These are phyloP conservation scores for Suricata suricatta DNA, from an alignment of 2,113 vertebrate genomes.

Conservation along the genomic window DNA sequence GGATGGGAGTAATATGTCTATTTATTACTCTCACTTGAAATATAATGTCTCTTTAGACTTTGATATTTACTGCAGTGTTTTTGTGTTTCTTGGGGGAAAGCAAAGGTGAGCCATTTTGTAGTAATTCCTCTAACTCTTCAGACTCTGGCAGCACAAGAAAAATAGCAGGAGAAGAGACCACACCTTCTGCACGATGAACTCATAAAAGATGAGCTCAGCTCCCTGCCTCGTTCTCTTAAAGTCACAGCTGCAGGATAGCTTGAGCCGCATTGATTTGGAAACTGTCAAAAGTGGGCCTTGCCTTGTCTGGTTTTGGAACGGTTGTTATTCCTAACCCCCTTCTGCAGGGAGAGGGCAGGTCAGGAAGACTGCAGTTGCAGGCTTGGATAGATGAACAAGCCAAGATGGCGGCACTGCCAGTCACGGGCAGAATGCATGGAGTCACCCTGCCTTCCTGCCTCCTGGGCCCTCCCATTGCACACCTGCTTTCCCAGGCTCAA, in stretches of 20 bases:
- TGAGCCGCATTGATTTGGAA: not conserved
- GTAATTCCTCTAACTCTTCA: not conserved
- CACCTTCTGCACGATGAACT: not conserved
- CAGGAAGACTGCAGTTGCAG: not conserved
- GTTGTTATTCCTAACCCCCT: not conserved
- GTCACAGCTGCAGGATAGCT: not conserved
- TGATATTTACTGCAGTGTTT: not conserved
- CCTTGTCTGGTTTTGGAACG: not conserved
- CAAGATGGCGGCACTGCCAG: not conserved
- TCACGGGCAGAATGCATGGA: not conserved
- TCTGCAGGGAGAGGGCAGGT: not conserved
- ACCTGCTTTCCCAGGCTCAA: not conserved
- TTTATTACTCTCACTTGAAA: not conserved
- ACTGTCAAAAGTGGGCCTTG: not conserved
- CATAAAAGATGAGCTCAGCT: not conserved
- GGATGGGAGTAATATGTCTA: not conserved
- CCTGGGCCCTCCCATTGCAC: not conserved
- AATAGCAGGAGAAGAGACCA: not conserved
- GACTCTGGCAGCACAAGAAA: slow-evolving; percentile 5
- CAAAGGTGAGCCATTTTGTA: not conserved
- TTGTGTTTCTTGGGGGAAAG: not conserved
- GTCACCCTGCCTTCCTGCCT: not conserved
- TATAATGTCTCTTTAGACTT: not conserved
- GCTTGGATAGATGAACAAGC: not conserved
- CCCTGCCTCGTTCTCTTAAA: not conserved